phyloP scores from a whole-genome alignment of 2,113 vertebrate species.

The Natator depressus region DNA sequence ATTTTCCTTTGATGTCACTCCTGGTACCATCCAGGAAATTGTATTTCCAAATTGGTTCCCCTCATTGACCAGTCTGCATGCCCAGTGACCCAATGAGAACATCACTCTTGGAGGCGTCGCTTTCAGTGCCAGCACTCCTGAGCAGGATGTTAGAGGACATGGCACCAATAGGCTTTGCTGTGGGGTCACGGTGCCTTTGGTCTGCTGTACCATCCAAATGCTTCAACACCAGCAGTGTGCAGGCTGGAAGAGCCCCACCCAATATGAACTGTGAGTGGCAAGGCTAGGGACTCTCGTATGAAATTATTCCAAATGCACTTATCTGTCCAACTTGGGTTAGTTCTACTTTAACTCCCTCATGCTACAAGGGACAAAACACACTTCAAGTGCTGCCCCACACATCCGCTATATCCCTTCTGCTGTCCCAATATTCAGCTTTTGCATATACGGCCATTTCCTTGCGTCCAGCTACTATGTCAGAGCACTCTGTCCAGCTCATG shows the following conservation, averaged over 20 bases:
- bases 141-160: neutral
- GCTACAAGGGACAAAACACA: neutral
- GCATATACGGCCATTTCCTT: neutral
- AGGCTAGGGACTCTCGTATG: neutral
- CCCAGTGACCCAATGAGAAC: neutral
- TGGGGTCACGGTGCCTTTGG: neutral
- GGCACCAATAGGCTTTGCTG: neutral
- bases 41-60: neutral
- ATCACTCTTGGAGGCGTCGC: neutral
- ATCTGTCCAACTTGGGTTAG: fast-evolving
- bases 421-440: fast-evolving
- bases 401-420: fast-evolving
- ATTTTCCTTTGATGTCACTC: neutral
- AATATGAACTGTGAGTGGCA: neutral
- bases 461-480: no score
- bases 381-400: neutral
- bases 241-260: neutral
- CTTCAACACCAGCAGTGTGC: neutral
- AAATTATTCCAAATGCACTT: fast-evolving
- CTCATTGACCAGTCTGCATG: neutral
- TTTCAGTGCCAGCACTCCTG: neutral
- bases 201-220: neutral
- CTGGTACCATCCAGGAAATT: neutral
- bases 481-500: neutral
- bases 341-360: neutral